Percentiles rank a stretch among this genome's conserved stretches.
phyloP scores from a whole-genome alignment of 2,797 vertebrate species.

The Manis javanica region DNA sequence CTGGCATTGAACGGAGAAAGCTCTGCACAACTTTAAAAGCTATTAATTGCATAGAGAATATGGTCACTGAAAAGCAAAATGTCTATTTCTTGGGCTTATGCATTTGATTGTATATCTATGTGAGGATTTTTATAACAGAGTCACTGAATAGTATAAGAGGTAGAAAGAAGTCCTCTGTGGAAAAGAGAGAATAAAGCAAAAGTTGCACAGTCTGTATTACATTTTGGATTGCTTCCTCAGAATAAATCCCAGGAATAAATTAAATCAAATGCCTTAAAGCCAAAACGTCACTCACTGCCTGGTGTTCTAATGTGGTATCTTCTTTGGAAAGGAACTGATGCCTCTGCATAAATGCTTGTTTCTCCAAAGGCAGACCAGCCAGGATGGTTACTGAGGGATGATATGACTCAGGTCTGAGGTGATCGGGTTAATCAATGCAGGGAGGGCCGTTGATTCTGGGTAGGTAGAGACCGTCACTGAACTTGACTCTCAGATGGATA shows the following conservation, averaged over 20 bases:
- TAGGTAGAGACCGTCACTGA: background rate
- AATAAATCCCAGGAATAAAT: conserved; percentile 31
- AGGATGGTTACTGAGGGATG: background rate
- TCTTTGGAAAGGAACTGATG: background rate
- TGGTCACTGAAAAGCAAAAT: conserved; percentile 58
- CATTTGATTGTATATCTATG: conserved; percentile 55
- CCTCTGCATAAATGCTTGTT: background rate
- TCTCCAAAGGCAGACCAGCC: background rate
- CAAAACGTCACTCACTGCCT: conserved; percentile 3
- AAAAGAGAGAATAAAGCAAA: conserved; percentile 62
- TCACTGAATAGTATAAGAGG: background rate
- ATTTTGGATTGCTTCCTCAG: conserved; percentile 48
- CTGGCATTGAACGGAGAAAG: conserved; percentile 38
- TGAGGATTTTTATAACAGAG: conserved; percentile 49
- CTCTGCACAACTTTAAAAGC: conserved; percentile 36
- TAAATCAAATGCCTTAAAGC: conserved; percentile 2
- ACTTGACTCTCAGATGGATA: background rate
- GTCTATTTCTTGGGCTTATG: conserved; percentile 25
- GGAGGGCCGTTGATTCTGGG: background rate
- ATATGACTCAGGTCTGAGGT: background rate
- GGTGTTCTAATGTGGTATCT: background rate
- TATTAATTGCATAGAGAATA: conserved; percentile 53
- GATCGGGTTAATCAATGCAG: background rate
- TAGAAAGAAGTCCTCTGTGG: conserved; percentile 36
- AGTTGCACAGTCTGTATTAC: conserved; percentile 1